phyloP scores from a whole-genome alignment of 2,888 invertebrate genomes.

The Zonitis immaculata region DNA sequence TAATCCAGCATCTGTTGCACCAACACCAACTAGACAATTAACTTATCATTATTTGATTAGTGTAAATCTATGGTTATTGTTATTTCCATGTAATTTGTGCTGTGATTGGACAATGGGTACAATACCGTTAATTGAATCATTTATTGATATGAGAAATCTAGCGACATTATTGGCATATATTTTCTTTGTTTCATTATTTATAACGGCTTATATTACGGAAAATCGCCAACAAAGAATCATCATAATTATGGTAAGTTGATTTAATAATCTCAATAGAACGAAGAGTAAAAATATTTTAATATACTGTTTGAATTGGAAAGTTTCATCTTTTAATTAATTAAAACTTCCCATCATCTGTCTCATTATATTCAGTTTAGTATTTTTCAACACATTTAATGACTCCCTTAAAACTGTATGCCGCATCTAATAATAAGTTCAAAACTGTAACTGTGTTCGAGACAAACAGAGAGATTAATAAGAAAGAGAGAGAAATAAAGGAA shows the following conservation, averaged over 20 bases:
- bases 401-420: background rate
- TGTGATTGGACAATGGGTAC: constrained; percentile 99
- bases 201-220: constrained; percentile 54
- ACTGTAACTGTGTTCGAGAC: too few relatives aligned
- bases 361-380: too few relatives aligned
- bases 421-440: too few relatives aligned
- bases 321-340: constrained; percentile 11
- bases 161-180: constrained; percentile 68
- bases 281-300: too few relatives aligned
- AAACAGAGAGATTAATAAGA: too few relatives aligned
- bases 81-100: constrained; percentile 85
- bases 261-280: too few relatives aligned
- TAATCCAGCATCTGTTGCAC: constrained; percentile 91
- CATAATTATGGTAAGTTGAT: constrained; percentile 61
- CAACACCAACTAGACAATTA: constrained; percentile 77
- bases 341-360: constrained; percentile 2
- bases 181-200: constrained; percentile 56
- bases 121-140: constrained; percentile 75
- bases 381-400: constrained; percentile 10
- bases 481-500: background rate
- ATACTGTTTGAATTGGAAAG: too few relatives aligned
- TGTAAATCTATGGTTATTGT: constrained; percentile 83
- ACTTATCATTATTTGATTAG: constrained; percentile 91
- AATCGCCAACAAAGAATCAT: constrained; percentile 61
- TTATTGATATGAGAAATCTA: constrained; percentile 76